Percentiles rank a stretch among this genome's conserved stretches.
phyloP scores from a whole-genome alignment of 2,797 vertebrate species.

The Crocidura indochinensis region DNA sequence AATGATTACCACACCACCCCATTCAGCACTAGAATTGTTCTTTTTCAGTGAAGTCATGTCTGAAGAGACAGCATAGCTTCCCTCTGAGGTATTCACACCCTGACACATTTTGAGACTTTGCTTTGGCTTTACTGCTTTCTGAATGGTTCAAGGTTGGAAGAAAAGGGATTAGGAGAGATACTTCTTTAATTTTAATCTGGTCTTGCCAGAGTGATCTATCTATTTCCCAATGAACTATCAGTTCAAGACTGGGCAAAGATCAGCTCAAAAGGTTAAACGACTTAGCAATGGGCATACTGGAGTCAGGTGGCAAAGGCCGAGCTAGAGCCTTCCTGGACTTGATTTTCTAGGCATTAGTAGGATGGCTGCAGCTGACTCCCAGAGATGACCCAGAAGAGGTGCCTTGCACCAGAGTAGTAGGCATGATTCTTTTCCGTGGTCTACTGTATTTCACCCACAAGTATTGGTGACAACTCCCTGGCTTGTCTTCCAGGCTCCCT shows the following conservation, averaged over 20 bases:
- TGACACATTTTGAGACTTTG: background rate
- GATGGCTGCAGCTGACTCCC: background rate
- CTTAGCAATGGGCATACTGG: background rate
- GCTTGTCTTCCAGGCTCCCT: conserved; percentile 91
- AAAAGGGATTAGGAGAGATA: background rate
- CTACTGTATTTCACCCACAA: no score
- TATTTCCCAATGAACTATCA: background rate
- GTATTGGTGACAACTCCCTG: background rate
- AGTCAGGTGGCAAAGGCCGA: background rate
- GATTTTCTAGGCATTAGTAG: no score
- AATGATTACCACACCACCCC: background rate
- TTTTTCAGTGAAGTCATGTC: background rate
- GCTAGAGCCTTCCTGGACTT: background rate
- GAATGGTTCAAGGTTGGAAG: background rate
- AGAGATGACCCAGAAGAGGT: background rate
- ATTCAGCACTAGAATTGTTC: background rate
- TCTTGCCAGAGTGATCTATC: background rate
- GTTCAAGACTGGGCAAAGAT: background rate
- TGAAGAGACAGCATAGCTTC: background rate
- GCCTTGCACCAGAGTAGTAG: background rate
- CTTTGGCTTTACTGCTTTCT: background rate
- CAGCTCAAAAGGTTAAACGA: background rate
- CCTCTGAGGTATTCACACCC: background rate
- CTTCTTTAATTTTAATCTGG: conserved; percentile 21
- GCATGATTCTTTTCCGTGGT: background rate